Conservation (phyloP, 1,140 invertebrate species). For the Steinernema khuongi region DNA sequence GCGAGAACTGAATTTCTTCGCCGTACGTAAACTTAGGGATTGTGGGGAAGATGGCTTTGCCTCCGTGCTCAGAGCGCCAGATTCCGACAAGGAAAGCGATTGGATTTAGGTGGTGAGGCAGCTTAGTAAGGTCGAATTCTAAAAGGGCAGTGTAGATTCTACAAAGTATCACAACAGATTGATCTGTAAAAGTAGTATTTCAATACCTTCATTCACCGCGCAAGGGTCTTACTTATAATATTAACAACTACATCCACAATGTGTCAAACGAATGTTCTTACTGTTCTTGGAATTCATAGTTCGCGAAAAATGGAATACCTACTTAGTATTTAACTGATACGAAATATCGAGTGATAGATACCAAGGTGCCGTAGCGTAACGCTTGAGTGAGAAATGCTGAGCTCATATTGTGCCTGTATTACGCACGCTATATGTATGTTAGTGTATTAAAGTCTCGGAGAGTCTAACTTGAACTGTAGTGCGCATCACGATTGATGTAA, state of each 20-base stretch:
- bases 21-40: constrained; percentile 58
- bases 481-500: too few species aligned
- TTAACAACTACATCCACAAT: constrained; percentile 7
- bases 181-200: constrained; percentile 16
- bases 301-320: constrained; percentile 18
- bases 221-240: not conserved
- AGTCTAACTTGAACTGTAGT: too few species aligned
- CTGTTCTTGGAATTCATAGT: not conserved
- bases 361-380: too few species aligned
- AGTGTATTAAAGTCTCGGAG: too few species aligned
- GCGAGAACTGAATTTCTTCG: constrained; percentile 51
- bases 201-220: too few species aligned
- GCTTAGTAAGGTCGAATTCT: constrained; percentile 45
- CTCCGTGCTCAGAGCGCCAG: constrained; percentile 56
- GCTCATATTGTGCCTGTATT: too few species aligned
- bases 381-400: too few species aligned
- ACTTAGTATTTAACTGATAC: too few species aligned
- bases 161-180: constrained; percentile 16
- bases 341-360: too few species aligned
- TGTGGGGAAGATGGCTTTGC: constrained; percentile 54
- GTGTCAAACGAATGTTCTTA: constrained; percentile 15
- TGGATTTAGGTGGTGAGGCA: constrained; percentile 45
- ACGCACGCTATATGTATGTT: too few species aligned
- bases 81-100: constrained; percentile 50
- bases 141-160: not conserved